Evolutionary conservation across 2,113 vertebrate genomes (phyloP).

Genomic region (Rhodinocichla rosea): DNA sequence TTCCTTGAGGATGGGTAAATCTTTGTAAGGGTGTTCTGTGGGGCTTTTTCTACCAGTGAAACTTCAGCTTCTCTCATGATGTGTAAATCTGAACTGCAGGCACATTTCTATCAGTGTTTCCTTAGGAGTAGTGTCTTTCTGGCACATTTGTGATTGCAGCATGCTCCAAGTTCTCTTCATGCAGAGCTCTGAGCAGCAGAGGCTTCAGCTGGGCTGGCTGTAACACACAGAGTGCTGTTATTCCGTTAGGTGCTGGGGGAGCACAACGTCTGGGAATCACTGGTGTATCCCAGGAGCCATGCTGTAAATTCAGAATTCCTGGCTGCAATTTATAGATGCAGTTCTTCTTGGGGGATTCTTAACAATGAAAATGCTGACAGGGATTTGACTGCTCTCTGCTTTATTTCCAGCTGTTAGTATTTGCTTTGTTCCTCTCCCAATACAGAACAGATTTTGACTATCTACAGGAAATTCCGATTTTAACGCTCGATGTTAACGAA

Average conservation of each 20-base stretch:
- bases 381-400: background rate
- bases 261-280: background rate
- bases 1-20: background rate
- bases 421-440: background rate
- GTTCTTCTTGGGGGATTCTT: background rate
- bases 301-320: background rate
- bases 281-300: background rate
- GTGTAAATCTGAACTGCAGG: background rate
- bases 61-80: background rate
- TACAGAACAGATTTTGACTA: slow-evolving; percentile 86
- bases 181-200: background rate
- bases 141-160: fast-evolving
- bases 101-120: background rate
- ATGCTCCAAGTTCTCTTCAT: background rate
- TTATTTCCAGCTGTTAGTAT: background rate
- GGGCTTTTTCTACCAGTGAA: background rate
- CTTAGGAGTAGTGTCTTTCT: background rate
- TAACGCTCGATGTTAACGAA: slow-evolving; percentile 89
- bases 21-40: background rate
- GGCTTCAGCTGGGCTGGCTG: background rate
- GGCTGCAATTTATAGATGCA: background rate
- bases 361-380: background rate
- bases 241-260: background rate
- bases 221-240: background rate
- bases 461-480: slow-evolving; percentile 81